phyloP scores from a whole-genome alignment of 2,888 invertebrate species.

The Pomacea canaliculata region DNA sequence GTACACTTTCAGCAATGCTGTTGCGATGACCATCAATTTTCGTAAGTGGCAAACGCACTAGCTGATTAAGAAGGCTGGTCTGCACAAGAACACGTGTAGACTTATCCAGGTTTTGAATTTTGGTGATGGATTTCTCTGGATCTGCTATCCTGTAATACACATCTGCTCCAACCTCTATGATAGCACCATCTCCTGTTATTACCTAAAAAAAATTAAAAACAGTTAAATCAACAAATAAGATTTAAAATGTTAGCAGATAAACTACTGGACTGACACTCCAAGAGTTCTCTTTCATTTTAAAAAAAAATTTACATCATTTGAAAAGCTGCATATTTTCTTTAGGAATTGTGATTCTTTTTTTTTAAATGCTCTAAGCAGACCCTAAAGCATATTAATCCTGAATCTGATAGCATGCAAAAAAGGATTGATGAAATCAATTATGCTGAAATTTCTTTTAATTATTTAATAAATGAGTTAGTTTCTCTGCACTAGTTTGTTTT shows the following conservation, averaged over 20 bases:
- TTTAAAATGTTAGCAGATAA: not conserved
- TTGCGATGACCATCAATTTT: slow-evolving; percentile 56
- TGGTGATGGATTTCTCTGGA: slow-evolving; percentile 67
- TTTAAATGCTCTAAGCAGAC: too few species aligned
- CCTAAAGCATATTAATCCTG: too few species aligned
- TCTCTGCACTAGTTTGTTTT: too few species aligned
- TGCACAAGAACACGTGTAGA: slow-evolving; percentile 68
- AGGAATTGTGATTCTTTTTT: too few species aligned
- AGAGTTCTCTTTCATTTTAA: not conserved
- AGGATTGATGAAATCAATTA: too few species aligned
- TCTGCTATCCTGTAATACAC: slow-evolving; percentile 69
- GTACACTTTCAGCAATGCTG: slow-evolving; percentile 44
- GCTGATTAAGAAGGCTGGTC: slow-evolving; percentile 66
- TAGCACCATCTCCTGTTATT: slow-evolving; percentile 69
- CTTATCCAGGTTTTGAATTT: slow-evolving; percentile 68
- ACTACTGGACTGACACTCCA: not conserved
- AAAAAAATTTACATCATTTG: not conserved
- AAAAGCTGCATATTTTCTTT: too few species aligned
- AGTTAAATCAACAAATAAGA: not conserved
- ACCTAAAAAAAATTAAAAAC: slow-evolving; percentile 48
- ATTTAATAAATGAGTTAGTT: too few species aligned
- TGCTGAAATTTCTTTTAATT: too few species aligned
- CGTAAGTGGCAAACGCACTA: slow-evolving; percentile 61
- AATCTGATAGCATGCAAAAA: too few species aligned
- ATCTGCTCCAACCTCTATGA: slow-evolving; percentile 70